A percentile compares a stretch with the other conserved stretches of the same genome.
These are phyloP conservation scores for Nyleta sp. DNA, from an alignment of 2,888 invertebrate species.

Conservation along the genomic window DNA sequence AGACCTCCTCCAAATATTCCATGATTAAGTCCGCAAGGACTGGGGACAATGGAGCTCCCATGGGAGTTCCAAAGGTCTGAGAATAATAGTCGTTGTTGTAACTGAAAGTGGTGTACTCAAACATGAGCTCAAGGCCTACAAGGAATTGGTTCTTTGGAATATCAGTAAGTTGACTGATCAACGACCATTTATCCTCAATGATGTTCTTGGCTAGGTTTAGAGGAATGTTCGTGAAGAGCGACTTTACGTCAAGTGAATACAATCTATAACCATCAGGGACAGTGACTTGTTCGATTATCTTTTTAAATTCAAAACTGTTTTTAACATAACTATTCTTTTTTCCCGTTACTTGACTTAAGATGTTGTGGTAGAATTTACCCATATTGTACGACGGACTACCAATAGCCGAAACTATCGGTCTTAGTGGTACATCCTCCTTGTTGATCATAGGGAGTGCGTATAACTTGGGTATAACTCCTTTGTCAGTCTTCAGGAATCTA, in stretches of 20 bases:
- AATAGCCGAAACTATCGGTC: conserved; percentile 17
- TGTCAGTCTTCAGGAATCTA: not conserved
- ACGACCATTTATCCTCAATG: conserved; percentile 12
- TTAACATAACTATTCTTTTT: too few species aligned
- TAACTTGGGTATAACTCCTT: conserved; percentile 8
- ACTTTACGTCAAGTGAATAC: conserved; percentile 8
- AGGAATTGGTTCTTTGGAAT: not conserved
- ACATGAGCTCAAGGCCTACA: not conserved
- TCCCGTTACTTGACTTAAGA: not conserved
- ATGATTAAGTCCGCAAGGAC: conserved; percentile 28
- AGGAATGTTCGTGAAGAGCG: conserved; percentile 14
- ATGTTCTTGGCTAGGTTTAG: not conserved
- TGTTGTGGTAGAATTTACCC: not conserved
- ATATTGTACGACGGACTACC: conserved; percentile 17
- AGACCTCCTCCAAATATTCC: conserved; percentile 21
- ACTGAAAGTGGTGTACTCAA: conserved; percentile 2
- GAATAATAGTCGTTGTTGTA: not conserved
- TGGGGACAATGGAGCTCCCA: conserved; percentile 47
- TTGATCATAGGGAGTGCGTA: conserved; percentile 12
- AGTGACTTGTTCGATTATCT: not conserved
- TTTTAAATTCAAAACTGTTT: too few species aligned
- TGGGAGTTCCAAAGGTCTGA: conserved; percentile 44
- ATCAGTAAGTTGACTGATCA: conserved; percentile 7
- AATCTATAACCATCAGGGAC: not conserved
- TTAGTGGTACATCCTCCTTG: not conserved